phyloP scores from a whole-genome alignment of 2,888 invertebrate species.

The Eurois occulta region DNA sequence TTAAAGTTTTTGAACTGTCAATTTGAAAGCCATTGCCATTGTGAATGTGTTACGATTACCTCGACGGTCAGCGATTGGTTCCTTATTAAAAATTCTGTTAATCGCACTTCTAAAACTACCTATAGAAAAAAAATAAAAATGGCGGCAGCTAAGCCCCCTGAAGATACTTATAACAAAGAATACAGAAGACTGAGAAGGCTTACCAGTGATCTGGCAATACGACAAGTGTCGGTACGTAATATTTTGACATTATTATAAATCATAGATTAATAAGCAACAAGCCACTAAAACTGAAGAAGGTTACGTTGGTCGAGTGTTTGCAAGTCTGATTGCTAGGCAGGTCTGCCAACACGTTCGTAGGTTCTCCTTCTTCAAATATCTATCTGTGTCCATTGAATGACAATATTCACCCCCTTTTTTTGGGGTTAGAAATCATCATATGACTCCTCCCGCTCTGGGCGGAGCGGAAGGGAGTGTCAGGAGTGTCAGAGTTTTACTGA shows the following conservation, averaged over 20 bases:
- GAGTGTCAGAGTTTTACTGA: too few species aligned
- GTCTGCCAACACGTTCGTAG: too few species aligned
- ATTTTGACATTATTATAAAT: neutral
- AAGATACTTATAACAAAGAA: constrained; percentile 92
- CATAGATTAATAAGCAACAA: neutral
- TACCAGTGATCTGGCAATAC: constrained; percentile 92
- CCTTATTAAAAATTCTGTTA: neutral
- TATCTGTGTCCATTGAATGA: neutral
- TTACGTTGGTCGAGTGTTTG: too few species aligned
- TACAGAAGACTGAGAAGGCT: constrained; percentile 92
- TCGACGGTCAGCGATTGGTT: neutral
- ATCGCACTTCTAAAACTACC: constrained; percentile 11
- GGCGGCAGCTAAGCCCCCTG: constrained; percentile 78
- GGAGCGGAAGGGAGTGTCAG: too few species aligned
- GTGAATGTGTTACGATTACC: neutral
- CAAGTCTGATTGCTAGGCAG: neutral
- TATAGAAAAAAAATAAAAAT: constrained; percentile 67
- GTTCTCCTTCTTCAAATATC: neutral
- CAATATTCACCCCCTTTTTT: too few species aligned
- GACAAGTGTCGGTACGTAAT: constrained; percentile 92
- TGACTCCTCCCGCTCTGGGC: too few species aligned
- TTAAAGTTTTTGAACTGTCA: neutral
- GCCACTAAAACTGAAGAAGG: too few species aligned
- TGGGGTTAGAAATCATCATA: too few species aligned
- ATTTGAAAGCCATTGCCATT: neutral